Conservation (phyloP, 2,797 vertebrate species). For the Nothura maculosa region DNA sequence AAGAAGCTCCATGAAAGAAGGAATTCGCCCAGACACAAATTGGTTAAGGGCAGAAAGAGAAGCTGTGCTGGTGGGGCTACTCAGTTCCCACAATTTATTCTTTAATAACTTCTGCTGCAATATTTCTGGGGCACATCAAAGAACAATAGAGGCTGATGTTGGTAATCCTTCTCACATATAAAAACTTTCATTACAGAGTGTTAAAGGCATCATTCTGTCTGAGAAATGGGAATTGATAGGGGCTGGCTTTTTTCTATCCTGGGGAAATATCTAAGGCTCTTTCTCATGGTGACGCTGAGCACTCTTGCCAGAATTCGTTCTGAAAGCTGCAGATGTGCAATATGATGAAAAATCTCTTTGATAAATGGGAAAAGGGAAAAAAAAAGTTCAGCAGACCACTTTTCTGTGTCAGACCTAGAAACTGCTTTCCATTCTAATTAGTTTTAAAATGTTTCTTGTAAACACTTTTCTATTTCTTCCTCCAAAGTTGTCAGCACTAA, state of each 20-base stretch:
- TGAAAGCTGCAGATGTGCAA: constrained; percentile 66
- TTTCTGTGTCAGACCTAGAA: constrained; percentile 26
- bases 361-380: constrained; percentile 48
- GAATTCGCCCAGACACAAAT: constrained; percentile 44
- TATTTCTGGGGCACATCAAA: constrained; percentile 75
- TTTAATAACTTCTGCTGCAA: constrained; percentile 73
- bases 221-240: constrained; percentile 74
- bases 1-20: not conserved
- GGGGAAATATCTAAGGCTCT: constrained; percentile 36
- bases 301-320: constrained; percentile 59
- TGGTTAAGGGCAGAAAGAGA: constrained; percentile 47
- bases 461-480: constrained; percentile 32
- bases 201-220: constrained; percentile 72
- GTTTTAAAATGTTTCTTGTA: constrained; percentile 27
- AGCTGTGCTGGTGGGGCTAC: not conserved
- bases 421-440: constrained; percentile 41
- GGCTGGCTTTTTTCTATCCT: constrained; percentile 28
- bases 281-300: constrained; percentile 13
- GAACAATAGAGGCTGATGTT: constrained; percentile 59
- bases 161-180: constrained; percentile 71
- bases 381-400: constrained; percentile 13
- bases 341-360: constrained; percentile 70
- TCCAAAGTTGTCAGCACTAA: constrained; percentile 10
- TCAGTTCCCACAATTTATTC: constrained; percentile 59
- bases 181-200: constrained; percentile 75